phyloP scores from a whole-genome alignment of 1,140 invertebrate species.

The Adelges cooleyi region DNA sequence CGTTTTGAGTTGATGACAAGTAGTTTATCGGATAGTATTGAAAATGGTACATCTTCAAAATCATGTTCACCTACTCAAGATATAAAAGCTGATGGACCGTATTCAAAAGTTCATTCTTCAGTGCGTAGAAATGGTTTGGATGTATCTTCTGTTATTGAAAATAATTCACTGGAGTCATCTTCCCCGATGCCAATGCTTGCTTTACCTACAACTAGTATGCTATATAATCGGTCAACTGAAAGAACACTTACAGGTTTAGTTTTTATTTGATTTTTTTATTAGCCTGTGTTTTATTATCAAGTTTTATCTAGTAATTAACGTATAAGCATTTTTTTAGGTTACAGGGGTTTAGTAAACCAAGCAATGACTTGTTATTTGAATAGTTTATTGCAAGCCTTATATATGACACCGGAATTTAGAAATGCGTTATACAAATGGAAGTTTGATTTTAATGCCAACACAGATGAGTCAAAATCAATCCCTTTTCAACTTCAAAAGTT shows the following conservation, averaged over 20 bases:
- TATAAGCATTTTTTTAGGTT: conserved; percentile 40
- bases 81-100: conserved; percentile 21
- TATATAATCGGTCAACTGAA: background rate
- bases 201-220: background rate
- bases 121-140: conserved; percentile 8
- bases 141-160: background rate
- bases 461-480: conserved; percentile 56
- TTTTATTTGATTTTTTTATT: too few relatives aligned
- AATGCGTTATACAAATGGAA: conserved; percentile 83
- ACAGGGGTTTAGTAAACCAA: conserved; percentile 83
- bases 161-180: background rate
- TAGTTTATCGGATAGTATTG: background rate
- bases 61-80: conserved; percentile 6
- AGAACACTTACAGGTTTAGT: background rate
- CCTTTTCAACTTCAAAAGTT: conserved; percentile 80
- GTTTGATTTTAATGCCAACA: conserved; percentile 52
- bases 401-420: conserved; percentile 90
- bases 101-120: conserved; percentile 13
- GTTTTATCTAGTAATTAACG: background rate
- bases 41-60: conserved; percentile 6
- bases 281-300: too few relatives aligned
- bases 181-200: conserved; percentile 15
- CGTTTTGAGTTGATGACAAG: conserved; percentile 4
- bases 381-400: conserved; percentile 77
- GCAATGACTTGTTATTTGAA: conserved; percentile 93